A percentile compares a stretch with the other conserved stretches of the same genome.
Conservation (phyloP, 2,888 invertebrate genomes). For the Machimus atricapillus region DNA sequence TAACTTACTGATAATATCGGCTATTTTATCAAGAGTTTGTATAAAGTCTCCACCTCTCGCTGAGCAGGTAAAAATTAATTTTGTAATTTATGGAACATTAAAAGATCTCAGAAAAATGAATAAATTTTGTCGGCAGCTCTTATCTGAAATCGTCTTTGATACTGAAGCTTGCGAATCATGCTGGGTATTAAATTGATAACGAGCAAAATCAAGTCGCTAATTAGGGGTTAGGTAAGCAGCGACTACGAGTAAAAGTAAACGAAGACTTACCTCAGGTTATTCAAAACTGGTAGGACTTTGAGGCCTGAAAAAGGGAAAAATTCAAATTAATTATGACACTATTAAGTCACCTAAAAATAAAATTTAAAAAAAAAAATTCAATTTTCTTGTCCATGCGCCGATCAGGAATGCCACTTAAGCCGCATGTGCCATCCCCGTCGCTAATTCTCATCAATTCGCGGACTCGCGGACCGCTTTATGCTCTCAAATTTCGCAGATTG, state of each 20-base stretch:
- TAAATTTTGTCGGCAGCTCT: background rate
- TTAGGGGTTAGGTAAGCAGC: background rate
- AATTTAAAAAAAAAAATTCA: background rate
- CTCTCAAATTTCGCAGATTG: conserved; percentile 18
- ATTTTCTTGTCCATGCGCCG: background rate
- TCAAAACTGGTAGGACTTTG: conserved; percentile 84
- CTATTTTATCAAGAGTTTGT: background rate
- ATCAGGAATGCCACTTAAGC: background rate
- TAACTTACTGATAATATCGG: background rate
- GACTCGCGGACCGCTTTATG: background rate
- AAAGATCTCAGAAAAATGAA: background rate
- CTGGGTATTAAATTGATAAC: background rate
- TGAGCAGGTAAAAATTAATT: background rate
- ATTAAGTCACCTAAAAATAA: background rate
- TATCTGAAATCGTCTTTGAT: conserved; percentile 7
- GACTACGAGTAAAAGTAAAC: background rate
- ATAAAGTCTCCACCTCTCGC: background rate
- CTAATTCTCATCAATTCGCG: background rate
- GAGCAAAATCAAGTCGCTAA: conserved; percentile 18
- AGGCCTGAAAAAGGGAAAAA: conserved; percentile 72
- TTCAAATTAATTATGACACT: background rate
- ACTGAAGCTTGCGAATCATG: background rate
- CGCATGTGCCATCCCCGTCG: background rate
- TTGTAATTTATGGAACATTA: conserved; percentile 15
- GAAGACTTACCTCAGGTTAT: conserved; percentile 79